Conservation (phyloP, 2,113 vertebrate genomes). For the Calypte anna region DNA sequence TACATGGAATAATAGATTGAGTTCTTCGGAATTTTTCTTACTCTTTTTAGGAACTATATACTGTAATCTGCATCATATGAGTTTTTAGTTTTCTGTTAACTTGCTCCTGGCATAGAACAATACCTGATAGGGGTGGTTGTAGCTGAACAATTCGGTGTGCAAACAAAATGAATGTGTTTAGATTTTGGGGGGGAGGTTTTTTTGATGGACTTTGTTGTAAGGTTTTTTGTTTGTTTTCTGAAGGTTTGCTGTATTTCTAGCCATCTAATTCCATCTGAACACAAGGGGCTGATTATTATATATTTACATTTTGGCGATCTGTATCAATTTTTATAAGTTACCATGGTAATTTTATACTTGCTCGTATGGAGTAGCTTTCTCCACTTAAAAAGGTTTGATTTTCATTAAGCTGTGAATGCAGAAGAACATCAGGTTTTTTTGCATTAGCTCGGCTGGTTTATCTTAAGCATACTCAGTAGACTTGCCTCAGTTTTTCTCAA, state of each 20-base stretch:
- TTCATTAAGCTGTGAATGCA: slow-evolving; percentile 51
- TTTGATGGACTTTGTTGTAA: not conserved
- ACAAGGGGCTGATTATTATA: not conserved
- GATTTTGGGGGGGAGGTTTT: not conserved
- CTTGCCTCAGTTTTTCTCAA: slow-evolving; percentile 74
- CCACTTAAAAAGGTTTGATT: slow-evolving; percentile 43
- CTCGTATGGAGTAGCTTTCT: not conserved
- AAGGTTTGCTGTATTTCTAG: not conserved
- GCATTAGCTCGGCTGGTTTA: slow-evolving; percentile 38
- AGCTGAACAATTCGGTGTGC: not conserved
- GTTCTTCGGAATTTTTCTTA: not conserved
- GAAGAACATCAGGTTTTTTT: slow-evolving; percentile 16
- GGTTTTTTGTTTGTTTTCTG: not conserved
- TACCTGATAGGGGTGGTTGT: not conserved
- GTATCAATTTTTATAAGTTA: slow-evolving; percentile 29
- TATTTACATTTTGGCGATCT: slow-evolving; percentile 9
- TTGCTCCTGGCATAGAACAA: not conserved
- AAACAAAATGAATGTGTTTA: not conserved
- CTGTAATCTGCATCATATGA: not conserved
- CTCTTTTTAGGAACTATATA: not conserved
- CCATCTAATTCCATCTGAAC: not conserved
- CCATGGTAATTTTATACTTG: not conserved
- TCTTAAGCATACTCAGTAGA: slow-evolving; percentile 60
- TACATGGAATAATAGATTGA: not conserved
- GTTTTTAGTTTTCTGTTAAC: not conserved